Percentiles rank a stretch among this genome's conserved stretches.
Conservation (phyloP, 92 coral and sea anemone genomes). For the Pocillopora meandrina region DNA sequence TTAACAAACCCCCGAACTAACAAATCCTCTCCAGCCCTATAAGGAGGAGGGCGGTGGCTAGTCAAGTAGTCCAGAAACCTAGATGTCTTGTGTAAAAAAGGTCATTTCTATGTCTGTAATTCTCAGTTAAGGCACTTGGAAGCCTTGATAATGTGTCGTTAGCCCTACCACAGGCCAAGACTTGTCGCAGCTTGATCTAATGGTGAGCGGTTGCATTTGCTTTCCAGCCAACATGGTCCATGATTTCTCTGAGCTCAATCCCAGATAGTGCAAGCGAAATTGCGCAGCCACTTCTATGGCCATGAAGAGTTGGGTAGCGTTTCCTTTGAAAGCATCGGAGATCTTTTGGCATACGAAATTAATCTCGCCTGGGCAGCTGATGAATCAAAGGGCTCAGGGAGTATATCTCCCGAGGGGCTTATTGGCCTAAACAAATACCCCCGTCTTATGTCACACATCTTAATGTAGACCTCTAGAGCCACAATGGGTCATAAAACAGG, state of each 20-base stretch:
- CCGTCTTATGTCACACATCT: background rate
- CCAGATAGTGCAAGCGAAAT: constrained; percentile 38
- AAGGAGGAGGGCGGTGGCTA: no score
- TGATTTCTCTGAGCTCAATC: background rate
- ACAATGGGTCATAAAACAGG: background rate
- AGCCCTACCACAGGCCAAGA: background rate
- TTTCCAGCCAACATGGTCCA: background rate
- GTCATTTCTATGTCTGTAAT: background rate
- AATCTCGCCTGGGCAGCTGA: constrained; percentile 28
- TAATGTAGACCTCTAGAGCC: background rate
- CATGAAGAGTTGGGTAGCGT: constrained; percentile 23
- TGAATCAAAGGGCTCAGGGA: constrained; percentile 23
- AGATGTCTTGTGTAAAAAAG: constrained; percentile 9
- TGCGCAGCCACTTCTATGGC: constrained; percentile 36
- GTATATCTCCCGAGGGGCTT: constrained; percentile 6
- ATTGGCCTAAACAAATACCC: constrained; percentile 25
- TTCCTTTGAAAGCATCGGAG: background rate
- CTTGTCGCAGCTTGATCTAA: background rate
- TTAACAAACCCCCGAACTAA: no score
- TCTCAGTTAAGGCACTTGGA: background rate
- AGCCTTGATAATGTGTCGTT: background rate
- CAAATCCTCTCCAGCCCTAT: no score
- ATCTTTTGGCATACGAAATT: background rate
- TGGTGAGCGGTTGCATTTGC: background rate
- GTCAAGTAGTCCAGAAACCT: background rate